These are phyloP conservation scores for Phoebastria nigripes DNA, from an alignment of 2,797 vertebrate genomes.

Conservation along the genomic window DNA sequence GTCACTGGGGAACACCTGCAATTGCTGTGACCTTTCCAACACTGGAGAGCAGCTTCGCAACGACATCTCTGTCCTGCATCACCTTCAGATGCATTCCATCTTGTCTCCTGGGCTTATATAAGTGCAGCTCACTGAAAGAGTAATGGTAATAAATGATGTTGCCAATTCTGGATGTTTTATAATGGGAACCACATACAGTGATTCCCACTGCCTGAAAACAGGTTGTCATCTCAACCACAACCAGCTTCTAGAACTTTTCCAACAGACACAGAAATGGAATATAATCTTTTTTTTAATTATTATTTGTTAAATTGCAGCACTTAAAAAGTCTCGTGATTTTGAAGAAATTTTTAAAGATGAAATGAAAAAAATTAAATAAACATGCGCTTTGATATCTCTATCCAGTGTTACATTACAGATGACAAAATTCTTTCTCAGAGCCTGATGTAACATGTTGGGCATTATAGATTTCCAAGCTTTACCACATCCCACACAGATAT, in stretches of 20 bases:
- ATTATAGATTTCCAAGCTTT: background rate
- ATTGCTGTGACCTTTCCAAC: background rate
- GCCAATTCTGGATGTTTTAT: background rate
- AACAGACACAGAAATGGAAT: background rate
- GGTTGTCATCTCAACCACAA: background rate
- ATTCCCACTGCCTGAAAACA: background rate
- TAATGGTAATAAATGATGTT: background rate
- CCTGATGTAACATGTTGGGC: background rate
- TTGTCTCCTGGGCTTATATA: background rate
- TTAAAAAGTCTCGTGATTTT: background rate
- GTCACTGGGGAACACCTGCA: background rate
- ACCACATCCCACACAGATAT: background rate
- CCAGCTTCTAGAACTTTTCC: background rate
- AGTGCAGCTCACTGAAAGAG: background rate
- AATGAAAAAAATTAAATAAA: background rate
- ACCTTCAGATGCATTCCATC: background rate
- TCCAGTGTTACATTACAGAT: background rate
- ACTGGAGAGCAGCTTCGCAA: background rate
- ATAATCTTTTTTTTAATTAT: background rate
- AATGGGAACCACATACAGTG: background rate
- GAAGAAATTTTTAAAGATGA: background rate
- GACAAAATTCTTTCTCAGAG: background rate
- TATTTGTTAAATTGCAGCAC: background rate
- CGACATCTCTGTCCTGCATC: fast-evolving
- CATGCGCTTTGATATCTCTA: background rate